A percentile compares a stretch with the other conserved stretches of the same genome.
Conservation (phyloP, 2,888 invertebrate genomes). For the Andrena hattorfiana region DNA sequence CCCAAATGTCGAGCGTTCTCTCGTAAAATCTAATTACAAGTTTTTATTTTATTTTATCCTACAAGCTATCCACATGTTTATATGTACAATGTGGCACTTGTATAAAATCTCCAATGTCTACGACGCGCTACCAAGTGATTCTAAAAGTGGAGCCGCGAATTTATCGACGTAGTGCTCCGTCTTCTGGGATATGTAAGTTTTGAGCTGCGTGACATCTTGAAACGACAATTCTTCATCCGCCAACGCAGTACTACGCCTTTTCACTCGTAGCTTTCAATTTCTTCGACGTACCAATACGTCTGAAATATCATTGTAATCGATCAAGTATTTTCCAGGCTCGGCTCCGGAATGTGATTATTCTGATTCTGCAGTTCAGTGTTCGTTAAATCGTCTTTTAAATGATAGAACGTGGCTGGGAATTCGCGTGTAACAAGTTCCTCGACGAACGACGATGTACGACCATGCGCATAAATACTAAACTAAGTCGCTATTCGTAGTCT, state of each 20-base stretch:
- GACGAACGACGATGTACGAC: conserved; percentile 68
- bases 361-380: no score
- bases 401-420: no score
- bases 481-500: conserved; percentile 79
- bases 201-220: not conserved
- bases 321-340: no score
- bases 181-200: not conserved
- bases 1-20: not conserved
- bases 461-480: conserved; percentile 77
- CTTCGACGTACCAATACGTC: not conserved
- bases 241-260: not conserved
- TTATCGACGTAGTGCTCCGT: not conserved
- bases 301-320: no score
- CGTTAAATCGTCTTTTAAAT: no score
- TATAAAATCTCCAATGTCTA: no score
- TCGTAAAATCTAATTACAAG: not conserved
- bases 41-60: no score
- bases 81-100: no score
- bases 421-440: not conserved
- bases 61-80: no score
- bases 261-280: no score
- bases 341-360: no score
- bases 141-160: not conserved
- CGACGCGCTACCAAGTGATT: not conserved
- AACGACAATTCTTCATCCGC: not conserved